Conservation (phyloP, 2,888 invertebrate species). For the Ferrisia virgata region DNA sequence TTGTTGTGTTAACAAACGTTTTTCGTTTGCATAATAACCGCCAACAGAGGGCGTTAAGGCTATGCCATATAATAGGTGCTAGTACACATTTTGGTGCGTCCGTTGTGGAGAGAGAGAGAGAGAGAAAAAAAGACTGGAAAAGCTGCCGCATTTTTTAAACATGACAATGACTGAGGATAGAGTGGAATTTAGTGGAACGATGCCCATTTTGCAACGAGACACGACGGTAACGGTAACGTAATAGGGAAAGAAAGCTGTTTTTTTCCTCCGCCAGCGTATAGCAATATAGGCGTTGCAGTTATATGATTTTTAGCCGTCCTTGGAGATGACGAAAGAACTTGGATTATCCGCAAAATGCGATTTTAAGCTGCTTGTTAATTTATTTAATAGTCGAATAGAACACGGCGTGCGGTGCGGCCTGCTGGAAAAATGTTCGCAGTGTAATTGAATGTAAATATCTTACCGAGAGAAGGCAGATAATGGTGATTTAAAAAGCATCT, state of each 20-base stretch:
- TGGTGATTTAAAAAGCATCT: neutral
- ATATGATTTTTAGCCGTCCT: conserved; percentile 11
- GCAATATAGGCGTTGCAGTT: neutral
- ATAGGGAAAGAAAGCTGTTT: neutral
- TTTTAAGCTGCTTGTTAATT: conserved; percentile 22
- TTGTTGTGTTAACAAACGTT: conserved; percentile 33
- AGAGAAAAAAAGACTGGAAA: neutral
- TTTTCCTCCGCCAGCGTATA: neutral
- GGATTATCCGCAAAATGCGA: conserved; percentile 2
- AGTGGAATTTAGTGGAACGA: neutral
- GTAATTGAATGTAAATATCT: neutral
- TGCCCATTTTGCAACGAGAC: neutral
- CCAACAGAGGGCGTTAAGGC: conserved; percentile 19
- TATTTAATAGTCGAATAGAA: conserved; percentile 3
- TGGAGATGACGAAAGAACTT: neutral
- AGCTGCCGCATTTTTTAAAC: conserved; percentile 13
- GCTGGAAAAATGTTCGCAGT: neutral
- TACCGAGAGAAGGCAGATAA: neutral
- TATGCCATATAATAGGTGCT: neutral
- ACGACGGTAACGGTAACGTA: neutral
- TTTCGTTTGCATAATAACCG: conserved; percentile 28
- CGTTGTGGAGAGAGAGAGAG: neutral
- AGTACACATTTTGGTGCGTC: conserved; percentile 9
- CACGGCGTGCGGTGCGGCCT: neutral
- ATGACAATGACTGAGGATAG: neutral